phyloP scores from a whole-genome alignment of 2,113 vertebrate species.

The Anolis carolinensis region DNA sequence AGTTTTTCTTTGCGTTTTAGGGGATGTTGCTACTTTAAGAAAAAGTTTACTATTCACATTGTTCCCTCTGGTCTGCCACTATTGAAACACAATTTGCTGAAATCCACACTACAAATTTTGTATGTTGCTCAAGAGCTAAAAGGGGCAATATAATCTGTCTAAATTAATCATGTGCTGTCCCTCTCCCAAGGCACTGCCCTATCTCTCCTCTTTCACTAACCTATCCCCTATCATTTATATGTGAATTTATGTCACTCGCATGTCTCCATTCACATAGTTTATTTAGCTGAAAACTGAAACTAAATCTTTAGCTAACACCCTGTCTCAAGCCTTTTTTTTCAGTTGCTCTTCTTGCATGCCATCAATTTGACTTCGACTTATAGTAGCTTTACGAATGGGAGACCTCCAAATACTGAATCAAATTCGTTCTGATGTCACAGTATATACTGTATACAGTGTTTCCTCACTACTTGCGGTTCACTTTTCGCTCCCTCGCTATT shows the following conservation, averaged over 20 bases:
- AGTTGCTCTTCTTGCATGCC: not conserved
- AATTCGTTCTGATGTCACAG: too few relatives aligned
- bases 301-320: not conserved
- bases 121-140: not conserved
- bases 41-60: not conserved
- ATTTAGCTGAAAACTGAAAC: not conserved
- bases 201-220: not conserved
- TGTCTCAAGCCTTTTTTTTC: not conserved
- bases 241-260: not conserved
- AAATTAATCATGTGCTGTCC: not conserved
- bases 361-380: too few relatives aligned
- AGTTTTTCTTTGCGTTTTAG: not conserved
- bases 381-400: too few relatives aligned
- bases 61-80: not conserved
- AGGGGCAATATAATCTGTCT: not conserved
- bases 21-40: not conserved
- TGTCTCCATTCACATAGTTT: not conserved
- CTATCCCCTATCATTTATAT: not conserved
- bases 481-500: too few relatives aligned
- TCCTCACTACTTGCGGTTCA: too few relatives aligned
- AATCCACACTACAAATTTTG: not conserved
- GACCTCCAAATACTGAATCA: too few relatives aligned
- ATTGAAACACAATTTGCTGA: not conserved
- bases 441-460: not conserved
- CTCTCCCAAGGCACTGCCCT: not conserved